phyloP scores from a whole-genome alignment of 2,888 invertebrate species.

The Oasisia sp. region DNA sequence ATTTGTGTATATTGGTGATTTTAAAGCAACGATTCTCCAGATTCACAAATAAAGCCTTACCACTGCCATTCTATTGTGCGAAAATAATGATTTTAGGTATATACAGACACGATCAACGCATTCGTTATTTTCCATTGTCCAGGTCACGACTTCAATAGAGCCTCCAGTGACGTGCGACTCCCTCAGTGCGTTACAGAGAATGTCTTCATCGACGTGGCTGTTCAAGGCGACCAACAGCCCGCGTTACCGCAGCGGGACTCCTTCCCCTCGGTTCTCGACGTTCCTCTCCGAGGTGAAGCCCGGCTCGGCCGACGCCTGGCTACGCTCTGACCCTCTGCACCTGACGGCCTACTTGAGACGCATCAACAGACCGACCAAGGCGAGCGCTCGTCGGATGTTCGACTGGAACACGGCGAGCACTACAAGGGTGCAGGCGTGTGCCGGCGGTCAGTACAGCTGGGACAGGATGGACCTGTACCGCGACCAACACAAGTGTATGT shows the following conservation, averaged over 20 bases:
- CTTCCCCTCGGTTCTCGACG: neutral
- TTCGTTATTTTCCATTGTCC: neutral
- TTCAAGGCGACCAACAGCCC: neutral
- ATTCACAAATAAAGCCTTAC: no score
- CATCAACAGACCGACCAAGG: neutral
- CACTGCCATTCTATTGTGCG: no score
- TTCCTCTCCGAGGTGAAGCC: neutral
- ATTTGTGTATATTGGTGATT: no score
- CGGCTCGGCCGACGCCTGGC: neutral
- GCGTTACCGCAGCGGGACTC: neutral
- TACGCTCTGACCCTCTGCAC: neutral
- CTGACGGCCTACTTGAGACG: neutral
- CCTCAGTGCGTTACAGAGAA: neutral
- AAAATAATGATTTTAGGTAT: no score
- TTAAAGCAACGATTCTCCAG: no score
- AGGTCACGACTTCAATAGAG: neutral
- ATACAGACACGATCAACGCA: no score
- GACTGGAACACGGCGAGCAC: neutral
- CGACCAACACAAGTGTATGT: neutral
- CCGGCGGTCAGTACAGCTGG: neutral
- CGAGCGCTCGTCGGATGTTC: neutral
- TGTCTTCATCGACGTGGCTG: neutral
- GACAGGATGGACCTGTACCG: neutral
- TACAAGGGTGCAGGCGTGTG: neutral
- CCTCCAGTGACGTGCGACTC: neutral